Conservation (phyloP, 2,113 vertebrate genomes). For the Hippopotamus amphibius region DNA sequence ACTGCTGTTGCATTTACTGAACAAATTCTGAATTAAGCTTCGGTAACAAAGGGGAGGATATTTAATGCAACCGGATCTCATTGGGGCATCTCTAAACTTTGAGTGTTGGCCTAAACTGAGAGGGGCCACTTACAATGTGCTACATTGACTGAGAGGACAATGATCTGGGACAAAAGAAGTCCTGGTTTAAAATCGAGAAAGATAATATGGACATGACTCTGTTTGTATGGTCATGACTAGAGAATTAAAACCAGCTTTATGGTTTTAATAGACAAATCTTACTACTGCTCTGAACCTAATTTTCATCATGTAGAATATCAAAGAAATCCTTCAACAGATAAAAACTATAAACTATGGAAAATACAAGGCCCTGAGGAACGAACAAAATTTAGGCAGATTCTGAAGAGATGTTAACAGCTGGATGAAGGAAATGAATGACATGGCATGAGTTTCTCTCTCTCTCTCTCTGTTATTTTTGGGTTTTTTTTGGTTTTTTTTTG, state of each 20-base stretch:
- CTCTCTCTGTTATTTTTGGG: too few species aligned
- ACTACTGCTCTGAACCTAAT: background rate
- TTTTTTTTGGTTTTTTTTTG: background rate
- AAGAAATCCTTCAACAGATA: background rate
- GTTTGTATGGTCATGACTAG: background rate
- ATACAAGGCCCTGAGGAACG: background rate
- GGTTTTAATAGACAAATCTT: background rate
- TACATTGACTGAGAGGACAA: background rate
- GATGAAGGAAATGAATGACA: background rate
- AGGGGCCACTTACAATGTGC: background rate
- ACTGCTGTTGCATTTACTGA: background rate
- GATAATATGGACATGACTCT: background rate
- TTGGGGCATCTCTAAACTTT: background rate
- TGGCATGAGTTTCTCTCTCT: background rate
- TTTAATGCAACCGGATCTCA: background rate
- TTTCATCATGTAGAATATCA: background rate
- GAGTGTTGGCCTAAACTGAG: background rate
- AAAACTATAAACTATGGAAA: constrained; percentile 5
- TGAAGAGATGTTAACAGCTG: background rate
- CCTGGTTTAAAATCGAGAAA: background rate
- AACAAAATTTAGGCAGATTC: background rate
- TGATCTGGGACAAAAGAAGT: background rate
- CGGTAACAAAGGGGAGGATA: background rate
- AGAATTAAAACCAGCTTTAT: background rate
- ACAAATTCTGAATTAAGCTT: constrained; percentile 25